Evolutionary conservation across 2,113 vertebrate species (phyloP), one percentile per base, ranked within the genome.

Genomic region (Hippocampus zosterae): DNA sequence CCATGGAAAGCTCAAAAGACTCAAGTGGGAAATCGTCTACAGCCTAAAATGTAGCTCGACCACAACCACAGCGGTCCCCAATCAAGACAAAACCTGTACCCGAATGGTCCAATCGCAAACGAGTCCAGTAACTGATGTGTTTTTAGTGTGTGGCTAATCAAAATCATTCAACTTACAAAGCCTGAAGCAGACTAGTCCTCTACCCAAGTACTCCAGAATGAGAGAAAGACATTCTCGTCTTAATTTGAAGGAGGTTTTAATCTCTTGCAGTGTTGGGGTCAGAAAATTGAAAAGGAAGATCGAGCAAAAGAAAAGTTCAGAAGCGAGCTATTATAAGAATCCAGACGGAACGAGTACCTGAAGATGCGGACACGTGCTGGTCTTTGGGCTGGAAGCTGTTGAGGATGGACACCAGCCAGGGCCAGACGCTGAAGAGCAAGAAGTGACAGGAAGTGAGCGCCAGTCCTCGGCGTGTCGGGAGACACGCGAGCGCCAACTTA

Each of bases 331-430:
- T 11, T 44, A 12, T 44, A 44, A 44, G 42, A 44, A 44, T 48
- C 3, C 18, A 18, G 48, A 19, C 48, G 10, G 15, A 60, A 18
- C 7, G 16, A 3, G 18, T 92, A 98, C 96, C 94, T 83, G 95
- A 94, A 66, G 87, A 88, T 71, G 72, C 90, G 46, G 93, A 93
- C 11, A 96, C 87, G 78, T 97, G 94, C 53, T 96, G 95, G 70
- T 98, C 95, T 72, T 92, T 94, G 60, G 95, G 94, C 78, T 97
- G 95, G 88, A 99, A 98, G 83, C 95, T 95, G 89, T 99, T 99
- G 55, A 99, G 93, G 81, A 99, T 93, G 72, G 95, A 94, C 76
- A 97, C 97, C 65, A 98, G 89, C 96, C 96, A 98, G 19, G 97
- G 96, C 97, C 97, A 99, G 86, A 99, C 87, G 69, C 97, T 99